Evolutionary conservation across 2,797 vertebrate species (phyloP).

Genomic region (Knipowitschia caucasica): DNA sequence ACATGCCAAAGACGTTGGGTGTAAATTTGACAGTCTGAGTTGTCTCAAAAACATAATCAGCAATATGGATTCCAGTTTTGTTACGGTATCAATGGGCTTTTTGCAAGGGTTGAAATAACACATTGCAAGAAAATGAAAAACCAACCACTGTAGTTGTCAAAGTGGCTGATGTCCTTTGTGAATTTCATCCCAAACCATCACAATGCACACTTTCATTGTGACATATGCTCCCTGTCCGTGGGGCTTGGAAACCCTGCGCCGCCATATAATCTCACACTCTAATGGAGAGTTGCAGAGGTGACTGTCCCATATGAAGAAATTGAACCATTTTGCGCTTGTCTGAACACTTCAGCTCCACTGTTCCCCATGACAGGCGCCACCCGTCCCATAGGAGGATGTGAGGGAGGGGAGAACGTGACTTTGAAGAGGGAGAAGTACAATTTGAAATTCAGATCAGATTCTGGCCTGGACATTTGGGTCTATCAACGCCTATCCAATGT

Average conservation of each 20-base stretch:
- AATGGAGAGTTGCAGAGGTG: constrained; percentile 62
- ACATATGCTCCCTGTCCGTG: constrained; percentile 24
- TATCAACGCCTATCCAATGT: too few species aligned
- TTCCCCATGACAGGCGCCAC: constrained; percentile 39
- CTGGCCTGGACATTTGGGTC: too few species aligned
- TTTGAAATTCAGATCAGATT: constrained; percentile 54
- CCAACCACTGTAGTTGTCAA: constrained; percentile 7
- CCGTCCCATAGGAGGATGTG: constrained; percentile 19
- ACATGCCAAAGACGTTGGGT: too few species aligned
- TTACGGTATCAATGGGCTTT: background rate
- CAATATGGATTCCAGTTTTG: too few species aligned
- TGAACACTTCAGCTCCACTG: constrained; percentile 45
- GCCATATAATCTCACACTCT: constrained; percentile 67
- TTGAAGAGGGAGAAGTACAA: constrained; percentile 30
- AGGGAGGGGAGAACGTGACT: background rate
- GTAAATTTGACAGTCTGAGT: too few species aligned
- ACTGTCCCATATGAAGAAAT: constrained; percentile 48
- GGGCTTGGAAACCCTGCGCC: constrained; percentile 27
- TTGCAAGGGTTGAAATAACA: background rate
- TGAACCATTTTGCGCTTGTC: constrained; percentile 56
- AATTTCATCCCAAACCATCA: constrained; percentile 13
- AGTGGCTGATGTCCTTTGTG: constrained; percentile 1
- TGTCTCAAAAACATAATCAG: too few species aligned
- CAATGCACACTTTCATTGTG: constrained; percentile 14
- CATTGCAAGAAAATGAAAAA: constrained; percentile 9